These are phyloP conservation scores for Sinosuthora webbiana DNA, from an alignment of 2,113 vertebrate species.

Conservation along the genomic window DNA sequence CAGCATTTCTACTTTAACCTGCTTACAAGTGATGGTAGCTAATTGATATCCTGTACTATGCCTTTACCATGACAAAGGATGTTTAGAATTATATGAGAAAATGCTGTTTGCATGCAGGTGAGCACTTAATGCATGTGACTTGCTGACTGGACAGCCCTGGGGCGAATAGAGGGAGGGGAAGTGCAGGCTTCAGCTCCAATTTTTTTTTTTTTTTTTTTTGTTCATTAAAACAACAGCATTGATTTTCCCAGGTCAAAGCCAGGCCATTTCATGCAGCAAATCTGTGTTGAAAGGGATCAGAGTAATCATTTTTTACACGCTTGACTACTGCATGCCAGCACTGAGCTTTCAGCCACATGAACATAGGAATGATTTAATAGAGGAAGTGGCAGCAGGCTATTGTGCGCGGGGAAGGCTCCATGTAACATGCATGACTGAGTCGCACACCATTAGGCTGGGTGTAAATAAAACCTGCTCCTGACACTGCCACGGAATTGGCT, in stretches of 20 bases:
- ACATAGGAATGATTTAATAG: slow-evolving; percentile 64
- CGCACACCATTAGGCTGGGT: slow-evolving; percentile 27
- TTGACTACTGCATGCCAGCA: slow-evolving; percentile 35
- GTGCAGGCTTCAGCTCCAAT: neutral
- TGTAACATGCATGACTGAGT: slow-evolving; percentile 64
- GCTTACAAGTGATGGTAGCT: slow-evolving; percentile 14
- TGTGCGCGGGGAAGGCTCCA: slow-evolving; percentile 50
- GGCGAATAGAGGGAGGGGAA: neutral
- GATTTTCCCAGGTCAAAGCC: slow-evolving; percentile 62
- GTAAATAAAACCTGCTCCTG: slow-evolving; percentile 58
- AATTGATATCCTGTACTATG: slow-evolving; percentile 7
- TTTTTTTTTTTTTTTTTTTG: slow-evolving; percentile 18
- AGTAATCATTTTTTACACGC: slow-evolving; percentile 67
- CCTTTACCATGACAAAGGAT: neutral
- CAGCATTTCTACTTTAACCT: neutral
- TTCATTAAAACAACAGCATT: slow-evolving; percentile 63
- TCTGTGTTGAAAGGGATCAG: slow-evolving; percentile 57
- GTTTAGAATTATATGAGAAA: neutral
- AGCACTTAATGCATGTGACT: neutral
- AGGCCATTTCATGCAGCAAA: slow-evolving; percentile 60
- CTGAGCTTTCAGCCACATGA: slow-evolving; percentile 42
- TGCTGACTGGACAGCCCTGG: neutral
- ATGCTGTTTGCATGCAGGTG: neutral
- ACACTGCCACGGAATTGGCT: slow-evolving; percentile 11
- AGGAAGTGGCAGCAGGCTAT: slow-evolving; percentile 59